A percentile compares a stretch with the other conserved stretches of the same genome.
These are phyloP conservation scores for Pyrochroa serraticornis DNA, from an alignment of 2,888 invertebrate genomes.

Conservation along the genomic window DNA sequence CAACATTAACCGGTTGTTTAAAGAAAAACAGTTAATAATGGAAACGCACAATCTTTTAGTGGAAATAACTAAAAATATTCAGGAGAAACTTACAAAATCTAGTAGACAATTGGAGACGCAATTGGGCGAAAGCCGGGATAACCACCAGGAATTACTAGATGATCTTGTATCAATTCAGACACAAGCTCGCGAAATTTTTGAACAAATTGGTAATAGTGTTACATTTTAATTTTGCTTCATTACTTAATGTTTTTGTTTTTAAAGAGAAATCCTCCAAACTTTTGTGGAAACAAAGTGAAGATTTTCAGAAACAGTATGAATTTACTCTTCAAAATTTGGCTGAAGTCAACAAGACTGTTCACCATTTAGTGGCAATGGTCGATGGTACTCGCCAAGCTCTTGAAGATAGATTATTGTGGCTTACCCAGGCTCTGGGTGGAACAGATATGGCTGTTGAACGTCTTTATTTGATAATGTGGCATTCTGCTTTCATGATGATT, in stretches of 20 bases:
- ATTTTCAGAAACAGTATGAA: constrained; percentile 59
- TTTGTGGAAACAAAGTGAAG: constrained; percentile 59
- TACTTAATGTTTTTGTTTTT: constrained; percentile 17
- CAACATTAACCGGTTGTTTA: constrained; percentile 63
- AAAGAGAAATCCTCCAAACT: constrained; percentile 55
- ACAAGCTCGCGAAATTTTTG: constrained; percentile 62
- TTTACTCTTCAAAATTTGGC: constrained; percentile 59
- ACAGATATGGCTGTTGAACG: constrained; percentile 54
- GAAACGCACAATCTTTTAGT: constrained; percentile 64
- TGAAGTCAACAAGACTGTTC: constrained; percentile 62
- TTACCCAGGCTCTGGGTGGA: constrained; percentile 51
- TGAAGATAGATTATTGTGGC: constrained; percentile 53
- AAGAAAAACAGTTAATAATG: constrained; percentile 66
- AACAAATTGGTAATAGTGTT: constrained; percentile 59
- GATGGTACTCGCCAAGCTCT: constrained; percentile 50
- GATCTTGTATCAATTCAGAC: constrained; percentile 63
- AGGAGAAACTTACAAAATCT: constrained; percentile 62
- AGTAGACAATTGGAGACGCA: constrained; percentile 60
- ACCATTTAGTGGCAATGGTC: constrained; percentile 51
- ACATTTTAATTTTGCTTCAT: constrained; percentile 1
- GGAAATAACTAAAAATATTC: constrained; percentile 62
- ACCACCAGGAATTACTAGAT: constrained; percentile 62
- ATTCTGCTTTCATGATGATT: constrained; percentile 49
- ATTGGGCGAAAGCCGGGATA: constrained; percentile 57
- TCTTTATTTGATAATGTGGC: constrained; percentile 52